Evolutionary conservation across 2,113 vertebrate genomes (phyloP), one percentile per base, ranked within the genome.

Genomic region (Phalacrocorax carbo): DNA sequence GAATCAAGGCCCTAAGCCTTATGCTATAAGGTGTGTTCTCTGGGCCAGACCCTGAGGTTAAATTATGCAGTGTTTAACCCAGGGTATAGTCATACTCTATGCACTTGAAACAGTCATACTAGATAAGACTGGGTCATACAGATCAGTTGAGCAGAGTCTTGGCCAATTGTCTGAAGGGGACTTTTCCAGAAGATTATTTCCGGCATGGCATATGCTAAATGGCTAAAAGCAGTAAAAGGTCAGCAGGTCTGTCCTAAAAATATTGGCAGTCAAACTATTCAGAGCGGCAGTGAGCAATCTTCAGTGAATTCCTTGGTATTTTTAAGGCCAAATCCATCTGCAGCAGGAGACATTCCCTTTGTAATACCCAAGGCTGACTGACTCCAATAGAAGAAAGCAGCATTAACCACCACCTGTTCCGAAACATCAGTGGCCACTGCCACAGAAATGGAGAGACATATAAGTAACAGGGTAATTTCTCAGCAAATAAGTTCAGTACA

Each of bases 181-280:
- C 77, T 85, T 96, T 94, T 85, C 54, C 29, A 46, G 40, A 57
- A 32, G 26, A 54, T 46, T 12, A 71, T 55, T 82, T 91, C 40
- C 58, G 77, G 38, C 23, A 22, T 29, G 26, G 22, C 27, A 58
- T 66, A 46, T n/a, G 25, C 5, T 73, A 92, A 82, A 81, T 58
- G 44, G 18, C 15, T 90, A 62, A 77, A 91, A 79, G 25, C 38
- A 76, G 15, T 42, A 73, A 90, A 89, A 38, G 10, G 34, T 91
- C 57, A 91, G 9, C 36, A 69, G 13, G 7, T 3, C 21, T 69
- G 49, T 57, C 54, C 52, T 55, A 65, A 87, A 91, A 76, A 57
- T 76, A 71, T 64, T 64, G 65, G 2, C 34, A 79, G 26, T 40
- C 0, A 0, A 84, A 61, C 13, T 76, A 20, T 81, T 70, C 60